A percentile compares a stretch with the other conserved stretches of the same genome.
Evolutionary conservation across 2,113 vertebrate species (phyloP).

Genomic region (Pristiophorus japonicus): DNA sequence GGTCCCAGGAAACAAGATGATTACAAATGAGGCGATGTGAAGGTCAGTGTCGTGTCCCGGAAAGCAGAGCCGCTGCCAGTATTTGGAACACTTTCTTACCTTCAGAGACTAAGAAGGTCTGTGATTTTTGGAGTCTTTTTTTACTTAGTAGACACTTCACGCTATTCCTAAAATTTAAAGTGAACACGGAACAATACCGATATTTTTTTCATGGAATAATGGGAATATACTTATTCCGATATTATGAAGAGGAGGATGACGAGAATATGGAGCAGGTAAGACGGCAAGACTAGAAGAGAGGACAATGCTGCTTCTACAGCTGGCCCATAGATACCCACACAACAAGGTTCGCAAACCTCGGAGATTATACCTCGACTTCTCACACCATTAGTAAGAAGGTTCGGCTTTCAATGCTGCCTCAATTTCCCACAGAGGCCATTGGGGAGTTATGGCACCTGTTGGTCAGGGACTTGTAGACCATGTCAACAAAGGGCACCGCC

Average conservation of each 20-base stretch:
- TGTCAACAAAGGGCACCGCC: background rate
- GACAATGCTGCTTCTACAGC: background rate
- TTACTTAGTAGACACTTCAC: background rate
- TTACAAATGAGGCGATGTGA: background rate
- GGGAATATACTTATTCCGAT: background rate
- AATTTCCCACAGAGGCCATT: background rate
- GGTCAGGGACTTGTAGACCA: background rate
- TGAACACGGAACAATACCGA: background rate
- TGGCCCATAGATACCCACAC: background rate
- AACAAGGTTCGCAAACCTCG: background rate
- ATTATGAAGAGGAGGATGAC: background rate
- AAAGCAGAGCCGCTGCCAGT: background rate
- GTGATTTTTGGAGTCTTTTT: background rate
- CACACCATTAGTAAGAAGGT: background rate
- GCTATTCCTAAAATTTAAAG: background rate
- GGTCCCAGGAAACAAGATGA: background rate
- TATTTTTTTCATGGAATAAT: background rate
- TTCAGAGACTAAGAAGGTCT: background rate
- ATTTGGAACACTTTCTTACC: background rate
- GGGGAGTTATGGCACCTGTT: background rate
- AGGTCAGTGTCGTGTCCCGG: background rate
- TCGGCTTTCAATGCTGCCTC: background rate
- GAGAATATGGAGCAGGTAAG: background rate
- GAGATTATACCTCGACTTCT: background rate
- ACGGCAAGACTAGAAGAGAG: background rate